Evolutionary conservation across 2,113 vertebrate genomes (phyloP).

Genomic region (Casuarius casuarius): DNA sequence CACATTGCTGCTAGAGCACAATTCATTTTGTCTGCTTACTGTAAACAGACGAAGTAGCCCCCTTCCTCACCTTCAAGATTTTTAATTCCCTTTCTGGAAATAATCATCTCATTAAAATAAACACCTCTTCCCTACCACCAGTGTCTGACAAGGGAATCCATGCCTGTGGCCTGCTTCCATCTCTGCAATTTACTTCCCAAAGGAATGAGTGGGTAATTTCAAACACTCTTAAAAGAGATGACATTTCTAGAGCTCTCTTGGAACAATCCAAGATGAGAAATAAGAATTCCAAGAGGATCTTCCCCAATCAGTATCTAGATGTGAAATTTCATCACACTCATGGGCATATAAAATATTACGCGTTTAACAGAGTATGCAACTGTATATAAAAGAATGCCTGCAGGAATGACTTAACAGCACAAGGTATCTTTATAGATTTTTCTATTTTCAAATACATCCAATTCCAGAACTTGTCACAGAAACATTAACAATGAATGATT

Average conservation of each 20-base stretch:
- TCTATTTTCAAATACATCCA: neutral
- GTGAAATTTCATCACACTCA: neutral
- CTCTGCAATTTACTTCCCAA: neutral
- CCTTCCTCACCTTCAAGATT: neutral
- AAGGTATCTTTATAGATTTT: neutral
- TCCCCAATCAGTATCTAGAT: fast-evolving
- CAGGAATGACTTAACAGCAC: neutral
- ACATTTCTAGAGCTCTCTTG: neutral
- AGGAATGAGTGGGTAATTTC: neutral
- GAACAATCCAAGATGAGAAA: neutral
- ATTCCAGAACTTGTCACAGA: neutral
- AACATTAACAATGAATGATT: neutral
- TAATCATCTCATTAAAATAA: neutral
- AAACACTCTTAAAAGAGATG: neutral
- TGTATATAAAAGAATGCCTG: neutral
- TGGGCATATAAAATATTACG: neutral
- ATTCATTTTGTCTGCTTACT: neutral
- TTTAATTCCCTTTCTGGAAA: neutral
- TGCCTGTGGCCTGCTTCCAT: neutral
- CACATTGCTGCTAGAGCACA: neutral
- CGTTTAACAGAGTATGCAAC: neutral
- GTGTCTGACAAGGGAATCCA: neutral
- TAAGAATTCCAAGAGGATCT: neutral
- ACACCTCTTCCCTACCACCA: neutral
- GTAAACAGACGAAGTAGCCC: neutral